Percentiles rank a stretch among this genome's conserved stretches.
Conservation (phyloP, 92 coral and sea anemone genomes). For the Phymanthus crucifer region DNA sequence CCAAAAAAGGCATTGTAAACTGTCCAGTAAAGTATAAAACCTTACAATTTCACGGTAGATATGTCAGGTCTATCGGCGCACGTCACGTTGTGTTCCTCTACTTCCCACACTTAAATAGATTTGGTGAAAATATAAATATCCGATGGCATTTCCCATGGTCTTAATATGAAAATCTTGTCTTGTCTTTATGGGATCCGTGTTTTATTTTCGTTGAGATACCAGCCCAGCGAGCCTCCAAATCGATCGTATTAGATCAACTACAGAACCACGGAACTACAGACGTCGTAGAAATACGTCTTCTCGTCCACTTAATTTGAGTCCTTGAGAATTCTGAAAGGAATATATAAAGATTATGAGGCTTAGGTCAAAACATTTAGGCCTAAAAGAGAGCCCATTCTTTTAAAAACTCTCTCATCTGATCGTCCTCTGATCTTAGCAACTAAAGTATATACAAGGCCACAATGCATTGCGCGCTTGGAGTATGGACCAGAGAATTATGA, state of each 20-base stretch:
- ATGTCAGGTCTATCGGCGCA: neutral
- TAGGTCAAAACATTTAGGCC: neutral
- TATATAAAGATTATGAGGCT: neutral
- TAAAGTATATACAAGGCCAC: neutral
- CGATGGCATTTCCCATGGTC: neutral
- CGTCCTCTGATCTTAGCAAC: neutral
- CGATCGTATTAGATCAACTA: neutral
- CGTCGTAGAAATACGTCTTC: neutral
- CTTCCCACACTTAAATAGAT: neutral
- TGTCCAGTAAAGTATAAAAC: neutral
- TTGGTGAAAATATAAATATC: neutral
- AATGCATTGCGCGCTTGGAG: neutral
- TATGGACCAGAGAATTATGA: neutral
- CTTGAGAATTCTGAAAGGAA: neutral
- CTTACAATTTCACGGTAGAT: neutral
- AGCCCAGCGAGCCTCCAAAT: neutral
- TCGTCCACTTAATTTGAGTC: neutral
- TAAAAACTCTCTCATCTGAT: neutral
- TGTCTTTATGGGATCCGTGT: neutral
- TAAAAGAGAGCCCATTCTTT: neutral
- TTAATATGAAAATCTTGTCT: neutral
- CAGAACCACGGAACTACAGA: neutral
- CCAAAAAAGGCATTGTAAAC: neutral
- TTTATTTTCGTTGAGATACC: neutral
- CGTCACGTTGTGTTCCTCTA: neutral